These are phyloP conservation scores for Lissonota sp. DNA, from an alignment of 2,888 invertebrate species.

Conservation along the genomic window DNA sequence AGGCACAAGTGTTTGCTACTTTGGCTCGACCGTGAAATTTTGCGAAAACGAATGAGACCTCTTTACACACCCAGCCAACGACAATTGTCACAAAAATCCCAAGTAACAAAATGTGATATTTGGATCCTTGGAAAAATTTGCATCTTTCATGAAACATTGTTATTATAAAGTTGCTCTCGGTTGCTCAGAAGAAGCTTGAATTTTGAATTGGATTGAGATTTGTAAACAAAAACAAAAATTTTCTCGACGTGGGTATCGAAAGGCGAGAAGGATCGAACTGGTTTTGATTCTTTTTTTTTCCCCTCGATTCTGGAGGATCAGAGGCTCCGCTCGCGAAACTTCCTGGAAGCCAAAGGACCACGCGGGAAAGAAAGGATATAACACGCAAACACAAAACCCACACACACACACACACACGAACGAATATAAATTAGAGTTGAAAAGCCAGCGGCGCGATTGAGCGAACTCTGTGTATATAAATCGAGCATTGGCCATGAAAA, in stretches of 20 bases:
- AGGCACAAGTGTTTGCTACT: no score
- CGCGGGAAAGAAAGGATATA: conserved; percentile 21
- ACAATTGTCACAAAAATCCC: no score
- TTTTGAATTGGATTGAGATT: no score
- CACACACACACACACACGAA: conserved; percentile 4
- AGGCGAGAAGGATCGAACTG: conserved; percentile 27
- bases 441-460: conserved; percentile 25
- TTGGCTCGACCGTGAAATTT: no score
- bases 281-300: neutral
- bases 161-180: no score
- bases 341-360: conserved; percentile 36
- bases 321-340: conserved; percentile 40
- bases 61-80: no score
- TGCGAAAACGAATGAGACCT: no score
- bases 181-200: no score
- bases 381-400: conserved; percentile 15
- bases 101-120: no score
- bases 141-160: no score
- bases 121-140: no score
- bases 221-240: neutral
- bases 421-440: conserved; percentile 49
- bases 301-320: conserved; percentile 24
- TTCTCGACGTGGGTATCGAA: neutral
- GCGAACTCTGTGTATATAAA: neutral
- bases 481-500: conserved; percentile 2